Evolutionary conservation across 2,113 vertebrate genomes (phyloP), one percentile per base, ranked within the genome.

Genomic region (Bothrops jararaca): DNA sequence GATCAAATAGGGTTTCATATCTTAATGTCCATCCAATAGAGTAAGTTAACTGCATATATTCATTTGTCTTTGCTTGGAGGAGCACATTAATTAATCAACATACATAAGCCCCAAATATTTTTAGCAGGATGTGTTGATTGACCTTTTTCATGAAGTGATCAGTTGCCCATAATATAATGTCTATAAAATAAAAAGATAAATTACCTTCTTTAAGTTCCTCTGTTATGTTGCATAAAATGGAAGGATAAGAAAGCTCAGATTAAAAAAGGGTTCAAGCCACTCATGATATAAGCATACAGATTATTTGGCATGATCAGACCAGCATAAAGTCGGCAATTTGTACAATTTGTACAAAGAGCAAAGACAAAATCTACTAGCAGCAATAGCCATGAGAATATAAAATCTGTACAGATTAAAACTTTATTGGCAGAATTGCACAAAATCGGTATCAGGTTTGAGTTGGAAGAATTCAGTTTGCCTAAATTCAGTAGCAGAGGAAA

Each of bases 161-260:
- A 42, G n/a, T 85, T 85, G 18, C 18, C 34, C 22, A 42, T 85
- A 42, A 20, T 85, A 34, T 88, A 92, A 26, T 0, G 50, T 52
- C 9, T 13, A 50, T 80, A 88, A 42, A 50, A 89, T 58, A 94
- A 93, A 95, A 86, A 86, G 29, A 90, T 89, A 5, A 93, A 45
- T 98, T 98, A 99, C 99, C 98, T 98, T 98, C 98, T 97, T 97
- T 98, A 95, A 99, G 98, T 93, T 99, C 99, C 96, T 99, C 99
- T 99, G 96, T 85, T 93, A 2, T 52, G 93, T 95, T 94, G 91
- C 56, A 69, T 58, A 93, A 95, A 88, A 96, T 34, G 96, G 92
- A 97, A 18, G 96, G 64, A 95, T n/a, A 93, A 29, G 60, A 89
- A 87, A 60, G 95, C 93, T 50, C 26, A 95, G 9, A 58, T 92